phyloP scores from a whole-genome alignment of 2,113 vertebrate species.

The Ptilorrhoa leucosticta region DNA sequence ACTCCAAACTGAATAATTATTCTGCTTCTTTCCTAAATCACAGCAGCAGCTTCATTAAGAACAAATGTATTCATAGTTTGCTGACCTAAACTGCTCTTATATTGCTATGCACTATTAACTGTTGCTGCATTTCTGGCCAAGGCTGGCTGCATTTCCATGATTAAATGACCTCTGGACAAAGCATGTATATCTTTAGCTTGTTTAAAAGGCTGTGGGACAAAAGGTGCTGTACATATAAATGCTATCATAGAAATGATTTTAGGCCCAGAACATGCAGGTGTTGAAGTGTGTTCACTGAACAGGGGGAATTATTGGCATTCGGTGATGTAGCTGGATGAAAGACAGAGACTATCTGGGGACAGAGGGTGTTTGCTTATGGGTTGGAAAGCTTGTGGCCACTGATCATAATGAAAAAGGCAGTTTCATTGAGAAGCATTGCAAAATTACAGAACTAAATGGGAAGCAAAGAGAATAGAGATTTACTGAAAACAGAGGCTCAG shows the following conservation, averaged over 20 bases:
- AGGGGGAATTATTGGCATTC: neutral
- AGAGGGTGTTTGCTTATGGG: neutral
- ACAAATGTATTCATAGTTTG: slow-evolving; percentile 2
- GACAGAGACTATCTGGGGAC: neutral
- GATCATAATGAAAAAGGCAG: neutral
- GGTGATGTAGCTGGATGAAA: neutral
- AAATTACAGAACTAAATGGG: neutral
- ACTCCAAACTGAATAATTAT: neutral
- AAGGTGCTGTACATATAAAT: neutral
- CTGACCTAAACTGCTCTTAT: slow-evolving; percentile 29
- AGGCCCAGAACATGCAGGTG: neutral
- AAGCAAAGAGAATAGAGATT: neutral
- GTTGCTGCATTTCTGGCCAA: neutral
- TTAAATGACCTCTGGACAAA: neutral
- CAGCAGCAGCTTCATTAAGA: slow-evolving; percentile 2
- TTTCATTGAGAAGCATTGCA: neutral
- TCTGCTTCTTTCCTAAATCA: slow-evolving; percentile 11
- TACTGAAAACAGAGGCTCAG: neutral
- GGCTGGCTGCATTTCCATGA: neutral
- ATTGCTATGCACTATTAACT: neutral
- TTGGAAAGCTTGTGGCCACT: neutral
- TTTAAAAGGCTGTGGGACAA: neutral
- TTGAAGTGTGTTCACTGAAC: neutral
- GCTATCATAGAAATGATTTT: neutral
- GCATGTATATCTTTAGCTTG: neutral